Base-by-base conservation (phyloP, 2,797 vertebrate species). In the Anguilla anguilla region DNA sequence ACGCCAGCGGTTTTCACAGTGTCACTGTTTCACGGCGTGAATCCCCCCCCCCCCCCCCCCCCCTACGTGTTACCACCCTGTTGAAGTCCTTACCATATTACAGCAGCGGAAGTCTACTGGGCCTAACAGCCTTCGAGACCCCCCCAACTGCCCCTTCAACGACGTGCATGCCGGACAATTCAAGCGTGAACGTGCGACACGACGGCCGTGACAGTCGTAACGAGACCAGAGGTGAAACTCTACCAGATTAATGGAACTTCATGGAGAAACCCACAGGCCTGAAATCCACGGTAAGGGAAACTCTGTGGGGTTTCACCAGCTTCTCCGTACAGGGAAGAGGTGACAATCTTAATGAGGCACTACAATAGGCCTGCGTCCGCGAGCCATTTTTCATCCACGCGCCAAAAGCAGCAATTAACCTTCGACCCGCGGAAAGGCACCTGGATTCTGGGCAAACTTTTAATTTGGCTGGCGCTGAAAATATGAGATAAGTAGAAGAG, bases 361-460 rank as follows among this genome's bases (percentile, higher is more conserved):
- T 9, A 9, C 22, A 49, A 77, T 3, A 77, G 25, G 7, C 31
- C 15, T 3, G 72, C 72, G 35, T 43, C 72, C 35, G 72, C n/a
- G 13, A 19, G 77, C 77, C 19, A 22, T 22, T 25, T 49, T 81
- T 81, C 77, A 22, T 81, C 22, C 2, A 2, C 39, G 49, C 22
- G 77, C 77, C 77, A 81, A 81, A 81, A 81, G 77, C 77, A 22
- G 77, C 43, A 81, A 81, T 46, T 77, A 77, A 77, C 31, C 72
- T 77, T 9, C 49, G 77, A 49, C 22, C 2, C 43, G 43, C 43
- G 17, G 17, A 6, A 6, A 22, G 43, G 77, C 15, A 46, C 43
- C 39, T 39, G 43, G 77, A 25, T 46, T 49, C 43, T 46, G 25
- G 25, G 17, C 77, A 22, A 81, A 49, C 77, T 81, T 39, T 49